A percentile compares a stretch with the other conserved stretches of the same genome.
Evolutionary conservation across 2,113 vertebrate genomes (phyloP).

Genomic region (Callorhinus ursinus): DNA sequence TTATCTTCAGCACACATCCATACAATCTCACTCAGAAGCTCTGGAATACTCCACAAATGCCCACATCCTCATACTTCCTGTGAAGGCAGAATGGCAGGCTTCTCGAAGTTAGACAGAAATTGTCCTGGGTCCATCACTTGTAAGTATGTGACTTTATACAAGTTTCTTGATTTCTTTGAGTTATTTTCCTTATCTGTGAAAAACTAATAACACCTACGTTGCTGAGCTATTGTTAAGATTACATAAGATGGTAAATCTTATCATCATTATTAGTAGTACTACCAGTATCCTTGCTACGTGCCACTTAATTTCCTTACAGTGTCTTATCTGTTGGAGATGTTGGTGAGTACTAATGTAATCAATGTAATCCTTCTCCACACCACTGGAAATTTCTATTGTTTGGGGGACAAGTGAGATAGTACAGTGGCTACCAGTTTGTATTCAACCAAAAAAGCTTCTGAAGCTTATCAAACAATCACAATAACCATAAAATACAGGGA

Average conservation of each 20-base stretch:
- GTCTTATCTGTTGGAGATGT: not conserved
- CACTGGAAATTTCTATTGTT: not conserved
- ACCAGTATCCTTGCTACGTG: not conserved
- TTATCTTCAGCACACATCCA: not conserved
- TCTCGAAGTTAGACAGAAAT: not conserved
- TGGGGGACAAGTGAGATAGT: not conserved
- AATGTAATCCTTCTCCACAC: not conserved
- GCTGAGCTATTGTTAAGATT: not conserved
- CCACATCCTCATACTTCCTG: not conserved
- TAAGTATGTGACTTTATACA: not conserved
- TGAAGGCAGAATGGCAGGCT: not conserved
- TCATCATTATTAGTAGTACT: not conserved
- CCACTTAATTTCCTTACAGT: not conserved
- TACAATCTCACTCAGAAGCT: not conserved
- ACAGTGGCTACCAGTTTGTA: not conserved
- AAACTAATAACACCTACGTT: not conserved
- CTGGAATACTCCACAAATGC: not conserved
- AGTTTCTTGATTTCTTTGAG: not conserved
- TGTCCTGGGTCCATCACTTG: not conserved
- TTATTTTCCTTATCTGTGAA: slow-evolving; percentile 2
- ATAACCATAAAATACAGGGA: not conserved
- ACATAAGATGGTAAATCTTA: not conserved
- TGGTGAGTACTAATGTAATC: not conserved
- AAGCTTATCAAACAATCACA: slow-evolving; percentile 3
- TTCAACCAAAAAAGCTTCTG: not conserved